Evolutionary conservation across 2,797 vertebrate species (phyloP).

Genomic region (Cryptoblepharus egeriae): DNA sequence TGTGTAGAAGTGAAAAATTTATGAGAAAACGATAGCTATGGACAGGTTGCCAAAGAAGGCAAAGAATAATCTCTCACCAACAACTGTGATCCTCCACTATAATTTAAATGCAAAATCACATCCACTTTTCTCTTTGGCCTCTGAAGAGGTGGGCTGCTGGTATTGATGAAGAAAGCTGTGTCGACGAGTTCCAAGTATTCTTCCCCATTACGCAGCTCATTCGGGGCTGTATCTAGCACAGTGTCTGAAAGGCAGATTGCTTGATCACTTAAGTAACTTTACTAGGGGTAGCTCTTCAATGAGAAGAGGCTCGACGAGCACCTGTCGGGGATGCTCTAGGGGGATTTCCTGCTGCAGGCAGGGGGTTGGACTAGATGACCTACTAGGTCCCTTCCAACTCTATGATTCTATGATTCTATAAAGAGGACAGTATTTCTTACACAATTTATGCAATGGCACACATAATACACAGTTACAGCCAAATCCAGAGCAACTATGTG

Average conservation of each 20-base stretch:
- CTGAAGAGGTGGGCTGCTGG: slow-evolving; percentile 79
- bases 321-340: no score
- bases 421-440: neutral
- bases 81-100: slow-evolving; percentile 69
- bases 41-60: neutral
- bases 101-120: slow-evolving; percentile 81
- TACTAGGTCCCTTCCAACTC: no score
- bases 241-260: slow-evolving; percentile 76
- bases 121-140: slow-evolving; percentile 79
- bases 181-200: slow-evolving; percentile 80
- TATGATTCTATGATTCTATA: no score
- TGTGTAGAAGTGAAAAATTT: neutral
- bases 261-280: neutral
- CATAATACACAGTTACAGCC: no score
- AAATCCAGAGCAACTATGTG: no score
- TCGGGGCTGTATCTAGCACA: slow-evolving; percentile 79
- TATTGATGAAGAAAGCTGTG: slow-evolving; percentile 82
- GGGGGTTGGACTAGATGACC: no score
- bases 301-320: no score
- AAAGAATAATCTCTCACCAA: slow-evolving; percentile 64
- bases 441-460: no score
- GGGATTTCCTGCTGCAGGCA: no score
- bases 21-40: neutral
- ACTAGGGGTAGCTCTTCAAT: neutral
- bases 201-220: slow-evolving; percentile 75